Evolutionary conservation across 2,888 invertebrate genomes (phyloP).

Genomic region (Morpho achilles): DNA sequence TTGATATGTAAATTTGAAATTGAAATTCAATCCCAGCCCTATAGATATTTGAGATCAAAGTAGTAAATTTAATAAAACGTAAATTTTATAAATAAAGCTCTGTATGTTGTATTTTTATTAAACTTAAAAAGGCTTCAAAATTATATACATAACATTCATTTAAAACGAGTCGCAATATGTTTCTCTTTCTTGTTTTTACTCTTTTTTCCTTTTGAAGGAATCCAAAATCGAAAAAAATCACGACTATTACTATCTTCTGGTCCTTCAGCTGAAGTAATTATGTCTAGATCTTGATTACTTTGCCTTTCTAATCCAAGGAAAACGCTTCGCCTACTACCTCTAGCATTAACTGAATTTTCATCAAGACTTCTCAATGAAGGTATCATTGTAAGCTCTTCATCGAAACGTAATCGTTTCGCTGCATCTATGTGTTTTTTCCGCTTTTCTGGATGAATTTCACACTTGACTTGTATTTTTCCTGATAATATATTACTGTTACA

Average conservation of each 20-base stretch:
- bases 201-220: slow-evolving; percentile 24
- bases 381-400: slow-evolving; percentile 43
- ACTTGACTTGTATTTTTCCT: slow-evolving; percentile 4
- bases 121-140: not conserved
- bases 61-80: too few relatives aligned
- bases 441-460: slow-evolving; percentile 24
- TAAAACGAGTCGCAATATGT: slow-evolving; percentile 6
- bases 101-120: too few relatives aligned
- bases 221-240: slow-evolving; percentile 52
- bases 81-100: too few relatives aligned
- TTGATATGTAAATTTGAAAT: too few relatives aligned
- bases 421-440: slow-evolving; percentile 7
- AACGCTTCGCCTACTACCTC: not conserved
- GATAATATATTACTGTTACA: not conserved
- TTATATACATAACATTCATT: not conserved
- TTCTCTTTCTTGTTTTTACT: slow-evolving; percentile 41
- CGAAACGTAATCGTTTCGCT: slow-evolving; percentile 50
- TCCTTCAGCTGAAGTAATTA: slow-evolving; percentile 33
- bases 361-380: slow-evolving; percentile 28
- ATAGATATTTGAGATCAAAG: too few relatives aligned
- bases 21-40: too few relatives aligned
- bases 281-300: slow-evolving; percentile 25
- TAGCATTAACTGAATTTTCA: slow-evolving; percentile 21
- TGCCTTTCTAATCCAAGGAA: not conserved
- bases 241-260: slow-evolving; percentile 31